phyloP scores from a whole-genome alignment of 1,140 invertebrate species.

The Drosophila nebulosa region DNA sequence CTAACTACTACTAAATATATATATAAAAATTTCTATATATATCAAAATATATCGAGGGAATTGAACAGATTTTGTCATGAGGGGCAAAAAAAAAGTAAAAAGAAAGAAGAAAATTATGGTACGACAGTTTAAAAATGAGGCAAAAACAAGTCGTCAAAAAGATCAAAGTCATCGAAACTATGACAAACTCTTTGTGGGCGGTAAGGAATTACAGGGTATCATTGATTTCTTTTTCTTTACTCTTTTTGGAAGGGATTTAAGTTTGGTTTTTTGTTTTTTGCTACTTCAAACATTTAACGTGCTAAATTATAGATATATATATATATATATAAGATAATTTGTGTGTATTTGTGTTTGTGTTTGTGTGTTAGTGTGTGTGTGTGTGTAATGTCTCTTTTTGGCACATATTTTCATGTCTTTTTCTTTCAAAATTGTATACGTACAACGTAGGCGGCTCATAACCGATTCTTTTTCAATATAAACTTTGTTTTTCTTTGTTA shows the following conservation, averaged over 20 bases:
- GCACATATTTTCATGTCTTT: slow-evolving; percentile 70
- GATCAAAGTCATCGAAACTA: slow-evolving; percentile 23
- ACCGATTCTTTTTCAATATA: slow-evolving; percentile 31
- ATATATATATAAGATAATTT: slow-evolving; percentile 18
- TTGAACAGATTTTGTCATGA: slow-evolving; percentile 31
- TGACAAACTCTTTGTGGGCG: slow-evolving; percentile 35
- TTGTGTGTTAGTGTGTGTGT: neutral
- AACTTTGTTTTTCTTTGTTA: slow-evolving; percentile 25
- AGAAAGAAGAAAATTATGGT: slow-evolving; percentile 20
- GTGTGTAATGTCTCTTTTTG: slow-evolving; percentile 58
- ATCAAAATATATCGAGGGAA: slow-evolving; percentile 23
- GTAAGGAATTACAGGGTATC: slow-evolving; percentile 22
- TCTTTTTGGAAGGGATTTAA: neutral
- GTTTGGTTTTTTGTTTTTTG: slow-evolving; percentile 5
- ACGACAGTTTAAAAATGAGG: slow-evolving; percentile 58
- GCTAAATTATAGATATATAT: slow-evolving; percentile 40
- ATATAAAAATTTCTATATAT: slow-evolving; percentile 32
- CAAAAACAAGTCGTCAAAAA: slow-evolving; percentile 53
- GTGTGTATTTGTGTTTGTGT: neutral
- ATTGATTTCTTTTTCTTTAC: slow-evolving; percentile 28
- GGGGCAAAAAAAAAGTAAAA: slow-evolving; percentile 45
- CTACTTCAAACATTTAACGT: slow-evolving; percentile 67
- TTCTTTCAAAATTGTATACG: slow-evolving; percentile 45
- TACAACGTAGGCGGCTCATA: slow-evolving; percentile 67
- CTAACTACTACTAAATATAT: slow-evolving; percentile 25